Evolutionary conservation across 2,113 vertebrate species (phyloP), one percentile per base, ranked within the genome.

Genomic region (Lichenostomus cassidix): DNA sequence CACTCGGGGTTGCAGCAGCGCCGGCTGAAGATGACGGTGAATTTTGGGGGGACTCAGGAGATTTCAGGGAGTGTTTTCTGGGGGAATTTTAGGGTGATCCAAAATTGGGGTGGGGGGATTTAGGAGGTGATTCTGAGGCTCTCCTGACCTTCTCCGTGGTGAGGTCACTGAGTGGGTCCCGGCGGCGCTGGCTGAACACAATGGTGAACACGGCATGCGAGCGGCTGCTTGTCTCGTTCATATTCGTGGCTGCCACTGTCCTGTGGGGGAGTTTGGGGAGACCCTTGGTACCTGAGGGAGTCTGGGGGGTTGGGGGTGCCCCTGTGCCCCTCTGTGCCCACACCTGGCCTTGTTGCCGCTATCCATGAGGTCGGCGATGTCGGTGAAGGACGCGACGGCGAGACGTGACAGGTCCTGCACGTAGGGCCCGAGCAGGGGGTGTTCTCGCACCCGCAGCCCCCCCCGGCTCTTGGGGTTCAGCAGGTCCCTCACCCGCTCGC

Each of bases 21-120:
- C 19, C 0, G 1, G 15, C 16, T 12, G 37, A 42, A 42, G 8
- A 27, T 0, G 4, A 55, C 1, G 1, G 33, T 3, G 0, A 11
- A 44, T 55, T 83, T 11, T 27, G 39, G 11, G 7, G 50, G 8
- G 11, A 25, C 33, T 12, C 4, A 0, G 25, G 13, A 31, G 8
- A 37, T 14, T 5, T 16, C n/a, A 63, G 11, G 18, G 17, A 14
- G 14, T 7, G 23, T 22, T 33, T 69, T 49, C 42, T 7, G 52
- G 39, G 16, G 16, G 28, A 39, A 39, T n/a, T 28, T 23, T 0
- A 10, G 41, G 39, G 28, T 16, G 47, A 37, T 6, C 39, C 47
- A 13, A 12, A 50, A 9, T 12, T 3, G 12, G 29, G 55, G 5
- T 6, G 19, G 44, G 23, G 1, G 1, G 29, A 29, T 35, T 58